phyloP scores from a whole-genome alignment of 1,140 invertebrate genomes.

The Ceratitis capitata region DNA sequence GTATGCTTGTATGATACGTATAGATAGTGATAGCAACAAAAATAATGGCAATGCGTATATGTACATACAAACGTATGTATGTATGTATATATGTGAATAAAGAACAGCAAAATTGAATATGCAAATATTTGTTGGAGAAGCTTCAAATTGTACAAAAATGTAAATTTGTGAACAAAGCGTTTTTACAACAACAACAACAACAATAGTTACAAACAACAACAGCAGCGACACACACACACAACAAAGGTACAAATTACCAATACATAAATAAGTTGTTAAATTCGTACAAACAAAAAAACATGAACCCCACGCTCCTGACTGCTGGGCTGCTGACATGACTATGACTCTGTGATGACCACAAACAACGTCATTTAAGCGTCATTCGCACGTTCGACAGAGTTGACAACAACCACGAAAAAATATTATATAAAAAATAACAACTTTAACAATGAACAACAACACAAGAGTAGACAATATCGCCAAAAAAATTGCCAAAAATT shows the following conservation, averaged over 20 bases:
- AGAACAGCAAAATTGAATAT: constrained; percentile 27
- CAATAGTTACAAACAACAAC: background rate
- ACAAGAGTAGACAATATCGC: background rate
- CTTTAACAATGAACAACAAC: background rate
- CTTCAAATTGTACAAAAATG: constrained; percentile 26
- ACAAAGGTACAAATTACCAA: constrained; percentile 20
- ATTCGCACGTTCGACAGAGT: background rate
- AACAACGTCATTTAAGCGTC: background rate
- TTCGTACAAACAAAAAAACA: background rate
- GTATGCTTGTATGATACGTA: too few relatives aligned
- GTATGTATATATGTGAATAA: too few relatives aligned
- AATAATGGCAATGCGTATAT: background rate
- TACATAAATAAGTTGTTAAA: constrained; percentile 20
- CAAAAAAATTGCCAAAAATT: background rate
- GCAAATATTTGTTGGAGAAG: constrained; percentile 36
- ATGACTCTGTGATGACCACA: background rate
- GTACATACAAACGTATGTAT: too few relatives aligned
- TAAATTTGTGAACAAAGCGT: constrained; percentile 29
- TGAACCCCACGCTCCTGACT: background rate
- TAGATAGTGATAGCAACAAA: background rate
- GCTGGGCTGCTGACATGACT: background rate
- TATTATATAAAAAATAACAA: background rate
- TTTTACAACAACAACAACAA: constrained; percentile 6
- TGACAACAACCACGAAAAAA: background rate
- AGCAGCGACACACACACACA: background rate